A percentile compares a stretch with the other conserved stretches of the same genome.
These are phyloP conservation scores for Mythimna ferrago DNA, from an alignment of 2,888 invertebrate species.

Conservation along the genomic window DNA sequence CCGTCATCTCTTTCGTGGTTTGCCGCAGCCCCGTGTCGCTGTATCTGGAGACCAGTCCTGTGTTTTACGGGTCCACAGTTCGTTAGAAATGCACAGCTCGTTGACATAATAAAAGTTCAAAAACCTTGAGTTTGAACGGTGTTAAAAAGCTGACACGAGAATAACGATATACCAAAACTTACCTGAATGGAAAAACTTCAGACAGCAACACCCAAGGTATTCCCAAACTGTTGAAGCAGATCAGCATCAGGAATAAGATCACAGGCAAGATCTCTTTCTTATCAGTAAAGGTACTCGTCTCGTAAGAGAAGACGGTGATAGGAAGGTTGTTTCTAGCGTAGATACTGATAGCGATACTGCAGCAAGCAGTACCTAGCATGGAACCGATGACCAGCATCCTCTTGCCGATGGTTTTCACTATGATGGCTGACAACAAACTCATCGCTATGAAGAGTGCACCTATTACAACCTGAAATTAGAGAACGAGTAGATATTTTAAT, in stretches of 20 bases:
- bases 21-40: too few species aligned
- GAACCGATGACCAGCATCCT: constrained; percentile 81
- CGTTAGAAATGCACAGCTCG: too few species aligned
- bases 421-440: constrained; percentile 79
- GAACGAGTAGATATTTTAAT: not conserved
- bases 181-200: constrained; percentile 91
- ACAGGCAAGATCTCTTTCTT: constrained; percentile 84
- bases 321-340: constrained; percentile 76
- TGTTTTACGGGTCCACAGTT: too few species aligned
- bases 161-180: constrained; percentile 41
- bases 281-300: constrained; percentile 78
- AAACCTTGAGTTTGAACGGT: too few species aligned
- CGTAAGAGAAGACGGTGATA: constrained; percentile 81
- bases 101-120: too few species aligned
- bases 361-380: constrained; percentile 76
- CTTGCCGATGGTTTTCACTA: constrained; percentile 83
- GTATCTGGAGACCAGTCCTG: too few species aligned
- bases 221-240: constrained; percentile 81
- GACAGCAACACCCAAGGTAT: constrained; percentile 91
- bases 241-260: constrained; percentile 80
- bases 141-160: not conserved
- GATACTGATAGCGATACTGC: constrained; percentile 79
- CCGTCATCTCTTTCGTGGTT: too few species aligned
- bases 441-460: constrained; percentile 81
- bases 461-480: constrained; percentile 78